These are phyloP conservation scores for Heliconius ismenius DNA, from an alignment of 2,888 invertebrate genomes.

Conservation along the genomic window DNA sequence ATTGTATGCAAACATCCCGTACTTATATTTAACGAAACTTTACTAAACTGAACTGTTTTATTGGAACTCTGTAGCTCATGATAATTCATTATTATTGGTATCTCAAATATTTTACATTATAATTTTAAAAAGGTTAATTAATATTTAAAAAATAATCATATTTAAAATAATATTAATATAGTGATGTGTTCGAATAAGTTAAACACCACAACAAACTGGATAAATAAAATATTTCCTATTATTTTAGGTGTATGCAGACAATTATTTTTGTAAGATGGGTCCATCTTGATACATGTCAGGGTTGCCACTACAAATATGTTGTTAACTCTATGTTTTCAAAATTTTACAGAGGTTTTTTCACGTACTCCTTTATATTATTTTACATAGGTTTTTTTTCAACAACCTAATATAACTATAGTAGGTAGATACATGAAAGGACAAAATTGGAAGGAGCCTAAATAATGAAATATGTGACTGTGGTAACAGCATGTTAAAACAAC, in stretches of 20 bases:
- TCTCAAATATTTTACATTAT: too few species aligned
- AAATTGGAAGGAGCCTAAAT: too few species aligned
- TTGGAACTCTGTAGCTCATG: too few species aligned
- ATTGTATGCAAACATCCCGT: background rate
- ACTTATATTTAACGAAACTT: too few species aligned
- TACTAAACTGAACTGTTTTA: too few species aligned
- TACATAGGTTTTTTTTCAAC: too few species aligned
- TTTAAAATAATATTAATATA: too few species aligned
- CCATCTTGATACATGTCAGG: slow-evolving; percentile 40
- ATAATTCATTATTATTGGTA: slow-evolving; percentile 23
- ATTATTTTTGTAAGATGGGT: slow-evolving; percentile 50
- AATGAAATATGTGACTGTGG: too few species aligned
- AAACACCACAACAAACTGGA: slow-evolving; percentile 50
- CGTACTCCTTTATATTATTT: too few species aligned
- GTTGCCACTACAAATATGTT: slow-evolving; percentile 23
- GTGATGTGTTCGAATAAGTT: background rate
- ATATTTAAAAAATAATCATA: too few species aligned
- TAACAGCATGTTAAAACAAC: background rate
- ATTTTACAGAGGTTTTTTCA: too few species aligned
- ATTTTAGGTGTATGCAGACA: slow-evolving; percentile 52
- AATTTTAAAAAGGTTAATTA: background rate
- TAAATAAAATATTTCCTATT: slow-evolving; percentile 57
- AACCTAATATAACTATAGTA: background rate
- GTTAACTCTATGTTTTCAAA: too few species aligned
- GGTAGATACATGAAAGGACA: background rate